phyloP scores from a whole-genome alignment of 2,888 invertebrate species.

The Sminthurinus aureus region DNA sequence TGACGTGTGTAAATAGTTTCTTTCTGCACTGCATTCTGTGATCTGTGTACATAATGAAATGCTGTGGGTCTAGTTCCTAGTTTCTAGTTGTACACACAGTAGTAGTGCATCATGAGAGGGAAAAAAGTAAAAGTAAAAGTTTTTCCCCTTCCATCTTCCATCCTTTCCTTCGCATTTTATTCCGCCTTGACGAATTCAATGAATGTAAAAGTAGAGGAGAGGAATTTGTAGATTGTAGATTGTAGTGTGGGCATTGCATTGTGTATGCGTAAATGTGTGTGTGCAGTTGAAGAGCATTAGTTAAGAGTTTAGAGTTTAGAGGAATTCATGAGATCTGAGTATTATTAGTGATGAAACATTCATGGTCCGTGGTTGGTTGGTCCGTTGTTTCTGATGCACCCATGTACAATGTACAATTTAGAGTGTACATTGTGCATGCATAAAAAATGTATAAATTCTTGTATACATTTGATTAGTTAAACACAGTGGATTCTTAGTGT shows the following conservation, averaged over 20 bases:
- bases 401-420: no score
- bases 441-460: not conserved
- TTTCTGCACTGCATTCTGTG: no score
- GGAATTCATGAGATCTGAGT: not conserved
- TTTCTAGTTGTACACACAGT: not conserved
- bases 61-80: not conserved
- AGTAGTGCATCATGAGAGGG: not conserved
- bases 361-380: not conserved
- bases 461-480: not conserved
- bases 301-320: not conserved
- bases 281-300: slow-evolving; percentile 7
- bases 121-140: not conserved
- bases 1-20: not conserved
- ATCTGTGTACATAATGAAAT: no score
- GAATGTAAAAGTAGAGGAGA: slow-evolving; percentile 8
- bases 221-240: not conserved
- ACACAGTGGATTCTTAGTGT: not conserved
- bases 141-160: slow-evolving; percentile 3
- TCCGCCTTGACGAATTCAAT: slow-evolving; percentile 27
- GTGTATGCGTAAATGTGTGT: not conserved
- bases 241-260: no score
- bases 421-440: not conserved
- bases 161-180: slow-evolving; percentile 20
- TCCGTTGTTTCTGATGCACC: no score
- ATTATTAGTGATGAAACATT: not conserved